Percentiles rank a stretch among this genome's conserved stretches.
Conservation (phyloP, 2,888 invertebrate species). For the Eurytoma adleriae region DNA sequence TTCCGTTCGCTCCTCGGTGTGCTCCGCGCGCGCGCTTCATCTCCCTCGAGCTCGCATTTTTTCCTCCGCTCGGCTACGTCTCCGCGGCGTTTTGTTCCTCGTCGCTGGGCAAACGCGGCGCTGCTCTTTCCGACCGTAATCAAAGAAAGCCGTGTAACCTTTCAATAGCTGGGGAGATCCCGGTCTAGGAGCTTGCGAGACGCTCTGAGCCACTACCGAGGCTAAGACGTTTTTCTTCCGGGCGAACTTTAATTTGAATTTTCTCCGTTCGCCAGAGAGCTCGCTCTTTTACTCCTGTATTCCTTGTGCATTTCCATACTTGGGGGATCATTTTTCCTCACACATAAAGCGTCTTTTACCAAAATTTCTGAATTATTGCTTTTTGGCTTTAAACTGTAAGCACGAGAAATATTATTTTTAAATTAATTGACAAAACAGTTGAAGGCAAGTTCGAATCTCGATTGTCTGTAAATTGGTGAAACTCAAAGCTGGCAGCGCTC, state of each 20-base stretch:
- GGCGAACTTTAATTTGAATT: conserved; percentile 36
- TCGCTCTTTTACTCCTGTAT: too few relatives aligned
- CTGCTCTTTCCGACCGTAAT: conserved; percentile 40
- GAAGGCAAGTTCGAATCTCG: too few relatives aligned
- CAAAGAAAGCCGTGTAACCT: conserved; percentile 44
- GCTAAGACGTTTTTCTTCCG: neutral
- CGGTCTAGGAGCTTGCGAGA: neutral
- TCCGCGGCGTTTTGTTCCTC: neutral
- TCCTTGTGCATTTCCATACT: too few relatives aligned
- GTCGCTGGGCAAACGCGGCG: neutral
- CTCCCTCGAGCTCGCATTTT: conserved; percentile 1
- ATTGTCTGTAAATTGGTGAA: too few relatives aligned
- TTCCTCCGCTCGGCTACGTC: neutral
- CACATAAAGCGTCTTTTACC: too few relatives aligned
- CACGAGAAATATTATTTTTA: too few relatives aligned
- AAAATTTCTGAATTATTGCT: too few relatives aligned
- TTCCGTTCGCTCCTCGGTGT: conserved; percentile 7
- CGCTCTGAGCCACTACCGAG: neutral
- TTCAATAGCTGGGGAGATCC: conserved; percentile 54
- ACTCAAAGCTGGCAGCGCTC: too few relatives aligned
- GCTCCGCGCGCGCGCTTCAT: conserved; percentile 9
- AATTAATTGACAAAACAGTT: too few relatives aligned
- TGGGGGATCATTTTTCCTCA: too few relatives aligned
- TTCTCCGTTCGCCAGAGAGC: neutral
- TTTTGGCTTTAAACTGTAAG: too few relatives aligned